Base-by-base conservation (phyloP, 1,140 invertebrate species). In the Battus philenor region DNA sequence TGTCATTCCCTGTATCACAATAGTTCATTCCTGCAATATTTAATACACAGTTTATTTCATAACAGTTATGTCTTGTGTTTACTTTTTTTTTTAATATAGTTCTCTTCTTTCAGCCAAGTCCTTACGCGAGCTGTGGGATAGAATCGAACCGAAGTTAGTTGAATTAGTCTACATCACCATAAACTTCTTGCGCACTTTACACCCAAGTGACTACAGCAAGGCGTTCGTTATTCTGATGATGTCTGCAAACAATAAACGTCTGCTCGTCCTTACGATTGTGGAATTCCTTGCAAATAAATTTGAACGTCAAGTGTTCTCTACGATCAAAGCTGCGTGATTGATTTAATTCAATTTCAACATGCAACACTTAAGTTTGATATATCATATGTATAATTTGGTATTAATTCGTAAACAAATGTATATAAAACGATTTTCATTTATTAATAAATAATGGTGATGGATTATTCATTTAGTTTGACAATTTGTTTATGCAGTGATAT, bases 151-250 rank as follows among this genome's bases (percentile, higher is more conserved):
- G 4, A 64, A 71, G 13, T 27, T 82, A 4, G 45, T 56, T 2
- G 74, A 78, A 33, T 43, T 82, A 0, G 32, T 68, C 6, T 79
- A 50, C 39, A 79, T 82, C 31, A 61, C 79, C 2, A 62, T 68
- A 45, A 79, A 82, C 44, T 76, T 50, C 31, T 36, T 82, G 1
- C 57, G 72, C 0, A 27, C 53, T 11, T 12, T 82, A 6, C 67
- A 79, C 11, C 50, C 62, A 0, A 31, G 34, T 0, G 71, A 82
- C 47, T 73, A 69, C 38, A 32, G 47, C 0, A 38, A 43, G 4
- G 78, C 68, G 0, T 50, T 62, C n/a, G 43, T 68, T 0, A 49
- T 79, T 3, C 39, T 82, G 4, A 71, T 79, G 61, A 49, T 61
- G 0, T 68, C 68, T 27, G 30, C 47, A 0, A 6, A 38, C 1